Conservation (phyloP, 2,797 vertebrate genomes). For the Remorina albescens region DNA sequence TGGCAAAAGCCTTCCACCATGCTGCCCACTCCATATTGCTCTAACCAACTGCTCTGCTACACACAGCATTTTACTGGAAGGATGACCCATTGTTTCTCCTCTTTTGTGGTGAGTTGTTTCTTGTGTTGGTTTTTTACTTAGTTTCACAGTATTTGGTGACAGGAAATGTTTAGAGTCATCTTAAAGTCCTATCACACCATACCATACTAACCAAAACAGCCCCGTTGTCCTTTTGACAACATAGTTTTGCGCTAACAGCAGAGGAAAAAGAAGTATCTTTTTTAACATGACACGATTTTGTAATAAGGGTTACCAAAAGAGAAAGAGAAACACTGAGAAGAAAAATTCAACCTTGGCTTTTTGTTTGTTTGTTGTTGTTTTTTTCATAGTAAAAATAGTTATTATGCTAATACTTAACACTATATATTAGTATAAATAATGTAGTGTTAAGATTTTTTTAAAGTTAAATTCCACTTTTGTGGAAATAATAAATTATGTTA, state of each 20-base stretch:
- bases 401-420: not conserved
- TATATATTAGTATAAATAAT: too few relatives aligned
- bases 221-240: slow-evolving; percentile 30
- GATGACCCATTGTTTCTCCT: slow-evolving; percentile 71
- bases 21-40: slow-evolving; percentile 65
- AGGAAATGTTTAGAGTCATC: slow-evolving; percentile 39
- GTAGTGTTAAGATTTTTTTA: not conserved
- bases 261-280: too few relatives aligned
- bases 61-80: slow-evolving; percentile 57
- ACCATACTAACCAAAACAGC: slow-evolving; percentile 19
- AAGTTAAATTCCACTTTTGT: not conserved
- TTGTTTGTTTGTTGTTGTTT: too few relatives aligned
- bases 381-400: too few relatives aligned
- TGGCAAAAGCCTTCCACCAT: slow-evolving; percentile 63
- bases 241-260: slow-evolving; percentile 14
- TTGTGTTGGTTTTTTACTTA: slow-evolving; percentile 40
- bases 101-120: slow-evolving; percentile 74
- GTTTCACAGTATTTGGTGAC: slow-evolving; percentile 32
- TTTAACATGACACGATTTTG: not conserved
- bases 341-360: not conserved
- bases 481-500: not conserved
- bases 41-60: slow-evolving; percentile 37
- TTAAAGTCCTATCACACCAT: not conserved
- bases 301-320: too few relatives aligned
- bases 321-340: not conserved